A percentile compares a stretch with the other conserved stretches of the same genome.
These are phyloP conservation scores for Myathropa florea DNA, from an alignment of 2,888 invertebrate species.

Conservation along the genomic window DNA sequence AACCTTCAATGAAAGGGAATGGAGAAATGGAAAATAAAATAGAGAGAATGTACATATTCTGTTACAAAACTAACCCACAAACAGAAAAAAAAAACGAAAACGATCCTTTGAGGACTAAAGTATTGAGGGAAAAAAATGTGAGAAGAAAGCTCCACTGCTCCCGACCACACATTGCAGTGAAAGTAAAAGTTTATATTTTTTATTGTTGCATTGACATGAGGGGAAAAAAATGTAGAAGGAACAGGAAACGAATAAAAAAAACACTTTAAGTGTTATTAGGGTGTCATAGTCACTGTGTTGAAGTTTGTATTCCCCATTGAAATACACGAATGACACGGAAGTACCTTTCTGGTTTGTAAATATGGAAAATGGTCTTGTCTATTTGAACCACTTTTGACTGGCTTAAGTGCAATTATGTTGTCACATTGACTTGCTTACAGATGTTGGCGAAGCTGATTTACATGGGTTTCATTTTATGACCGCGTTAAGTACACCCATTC, in stretches of 20 bases:
- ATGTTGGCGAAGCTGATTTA: not conserved
- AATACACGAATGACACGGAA: conserved; percentile 9
- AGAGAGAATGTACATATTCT: conserved; percentile 56
- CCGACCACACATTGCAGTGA: conserved; percentile 43
- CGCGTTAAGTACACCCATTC: not conserved
- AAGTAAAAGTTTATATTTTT: conserved; percentile 67
- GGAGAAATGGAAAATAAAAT: conserved; percentile 56
- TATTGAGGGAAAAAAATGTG: conserved; percentile 43
- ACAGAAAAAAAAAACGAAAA: conserved; percentile 28
- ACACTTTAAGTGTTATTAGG: conserved; percentile 39
- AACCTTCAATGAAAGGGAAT: conserved; percentile 70
- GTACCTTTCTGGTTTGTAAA: not conserved
- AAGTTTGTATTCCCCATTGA: conserved; percentile 6
- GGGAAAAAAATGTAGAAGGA: conserved; percentile 11
- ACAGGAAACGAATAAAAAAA: conserved; percentile 1
- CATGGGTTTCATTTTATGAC: not conserved
- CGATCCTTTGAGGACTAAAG: not conserved
- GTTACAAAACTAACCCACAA: conserved; percentile 59
- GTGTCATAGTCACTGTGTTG: conserved; percentile 17
- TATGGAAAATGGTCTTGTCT: not conserved
- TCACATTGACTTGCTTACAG: not conserved
- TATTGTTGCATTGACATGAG: conserved; percentile 22
- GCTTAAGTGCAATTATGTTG: not conserved
- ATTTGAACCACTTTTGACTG: not conserved
- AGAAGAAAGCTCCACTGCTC: conserved; percentile 16